Evolutionary conservation across 1,140 invertebrate genomes (phyloP).

Genomic region (Anastatus disparis): DNA sequence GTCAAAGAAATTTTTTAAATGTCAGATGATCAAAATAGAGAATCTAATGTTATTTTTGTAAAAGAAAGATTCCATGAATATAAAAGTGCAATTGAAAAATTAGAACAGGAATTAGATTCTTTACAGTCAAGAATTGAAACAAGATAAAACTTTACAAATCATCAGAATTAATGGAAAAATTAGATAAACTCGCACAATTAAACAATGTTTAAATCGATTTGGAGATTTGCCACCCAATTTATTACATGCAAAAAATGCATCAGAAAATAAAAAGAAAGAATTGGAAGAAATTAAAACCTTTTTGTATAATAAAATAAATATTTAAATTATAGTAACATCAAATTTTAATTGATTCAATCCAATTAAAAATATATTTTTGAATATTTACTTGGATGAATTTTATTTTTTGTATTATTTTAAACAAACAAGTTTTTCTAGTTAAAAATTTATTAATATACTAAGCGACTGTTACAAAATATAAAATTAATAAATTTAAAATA

Average conservation of each 20-base stretch:
- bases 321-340: conserved; percentile 1
- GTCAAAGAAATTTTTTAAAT: conserved; percentile 42
- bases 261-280: conserved; percentile 53
- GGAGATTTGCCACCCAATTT: conserved; percentile 58
- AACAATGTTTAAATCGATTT: conserved; percentile 52
- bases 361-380: too few species aligned
- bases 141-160: conserved; percentile 51
- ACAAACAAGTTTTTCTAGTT: too few species aligned
- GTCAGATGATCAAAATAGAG: conserved; percentile 44
- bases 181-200: conserved; percentile 48
- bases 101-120: conserved; percentile 46
- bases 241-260: conserved; percentile 53
- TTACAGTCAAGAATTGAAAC: conserved; percentile 50
- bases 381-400: too few species aligned
- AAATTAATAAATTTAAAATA: too few species aligned
- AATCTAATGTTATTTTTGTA: conserved; percentile 48
- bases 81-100: conserved; percentile 44
- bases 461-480: too few species aligned
- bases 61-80: conserved; percentile 54
- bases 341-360: too few species aligned
- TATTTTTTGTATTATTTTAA: too few species aligned
- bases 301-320: conserved; percentile 46
- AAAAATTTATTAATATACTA: too few species aligned
- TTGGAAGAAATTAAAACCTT: conserved; percentile 48
- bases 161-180: conserved; percentile 47